Base-by-base conservation (phyloP, 2,797 vertebrate species). In the Trichosurus vulpecula region DNA sequence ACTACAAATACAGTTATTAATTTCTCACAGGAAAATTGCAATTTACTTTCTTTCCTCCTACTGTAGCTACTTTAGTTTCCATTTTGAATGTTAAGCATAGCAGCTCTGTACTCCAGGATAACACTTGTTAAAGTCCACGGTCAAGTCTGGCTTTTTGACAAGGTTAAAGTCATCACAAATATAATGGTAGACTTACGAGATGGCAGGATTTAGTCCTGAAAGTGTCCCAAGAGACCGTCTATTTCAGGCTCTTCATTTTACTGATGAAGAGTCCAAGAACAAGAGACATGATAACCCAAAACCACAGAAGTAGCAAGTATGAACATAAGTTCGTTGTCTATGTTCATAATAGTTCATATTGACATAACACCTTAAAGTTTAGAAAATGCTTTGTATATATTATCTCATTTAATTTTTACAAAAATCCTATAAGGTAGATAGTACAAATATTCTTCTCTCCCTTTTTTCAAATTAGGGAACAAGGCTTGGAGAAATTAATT, bases 51-150 rank as follows among this genome's bases (percentile, higher is more conserved):
- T 55, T 89, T 92, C 92, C 53, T 54, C 61, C 92, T 54, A 57
- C 56, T 66, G 61, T 9, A 91, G 22, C 31, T 94, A 93, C 55
- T 74, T 53, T 56, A 74, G 92, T 56, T 92, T 66, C 52, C 94
- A 9, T 91, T 97, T 95, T 92, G 96, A 94, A 96, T 90, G 66
- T 47, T 61, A 87, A 52, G 29, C 3, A n/a, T 12, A 52, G 47
- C 53, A 61, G n/a, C 41, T 4, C 19, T 41, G 35, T 57, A 35
- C 51, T 93, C 55, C 74, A 87, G 47, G 35, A 90, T 94, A 89
- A 94, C 89, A 57, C 53, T 41, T 66, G 55, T 96, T 47, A 52
- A 94, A 95, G 52, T 61, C 57, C 54, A 51, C 31, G 74, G 54
- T 52, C 90, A 94, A 93, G 92, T 12, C 66, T 81, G n/a, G 54